Evolutionary conservation across 2,797 vertebrate genomes (phyloP).

Genomic region (Propithecus deckenii): DNA sequence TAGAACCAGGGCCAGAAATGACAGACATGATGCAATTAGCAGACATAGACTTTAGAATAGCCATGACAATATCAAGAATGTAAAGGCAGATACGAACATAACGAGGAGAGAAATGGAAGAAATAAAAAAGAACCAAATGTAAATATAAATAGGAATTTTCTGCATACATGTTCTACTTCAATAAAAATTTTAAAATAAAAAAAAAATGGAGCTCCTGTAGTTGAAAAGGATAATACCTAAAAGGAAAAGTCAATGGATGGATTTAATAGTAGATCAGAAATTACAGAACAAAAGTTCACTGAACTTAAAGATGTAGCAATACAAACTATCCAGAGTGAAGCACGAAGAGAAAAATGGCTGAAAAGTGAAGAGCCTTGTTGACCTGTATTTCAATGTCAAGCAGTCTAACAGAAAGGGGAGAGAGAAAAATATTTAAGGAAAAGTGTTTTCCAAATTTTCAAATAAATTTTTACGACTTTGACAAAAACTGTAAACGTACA

Average conservation of each 20-base stretch:
- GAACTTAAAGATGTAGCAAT: neutral
- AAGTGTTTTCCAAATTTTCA: neutral
- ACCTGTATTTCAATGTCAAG: neutral
- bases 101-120: neutral
- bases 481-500: neutral
- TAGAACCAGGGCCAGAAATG: neutral
- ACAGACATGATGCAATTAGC: neutral
- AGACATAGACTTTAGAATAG: neutral
- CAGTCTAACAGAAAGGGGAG: neutral
- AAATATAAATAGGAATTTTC: neutral
- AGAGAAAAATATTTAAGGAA: neutral
- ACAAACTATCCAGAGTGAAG: neutral
- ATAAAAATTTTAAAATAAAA: neutral
- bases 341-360: neutral
- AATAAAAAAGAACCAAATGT: neutral
- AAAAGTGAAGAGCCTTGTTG: neutral
- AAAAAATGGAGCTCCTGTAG: neutral
- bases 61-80: neutral
- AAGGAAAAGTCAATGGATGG: neutral
- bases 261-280: constrained; percentile 1
- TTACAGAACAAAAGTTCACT: neutral
- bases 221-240: neutral
- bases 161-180: neutral
- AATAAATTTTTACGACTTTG: neutral
- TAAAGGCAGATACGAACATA: constrained; percentile 7